A percentile compares a stretch with the other conserved stretches of the same genome.
phyloP scores from a whole-genome alignment of 2,797 vertebrate genomes.

The Microhierax caerulescens region DNA sequence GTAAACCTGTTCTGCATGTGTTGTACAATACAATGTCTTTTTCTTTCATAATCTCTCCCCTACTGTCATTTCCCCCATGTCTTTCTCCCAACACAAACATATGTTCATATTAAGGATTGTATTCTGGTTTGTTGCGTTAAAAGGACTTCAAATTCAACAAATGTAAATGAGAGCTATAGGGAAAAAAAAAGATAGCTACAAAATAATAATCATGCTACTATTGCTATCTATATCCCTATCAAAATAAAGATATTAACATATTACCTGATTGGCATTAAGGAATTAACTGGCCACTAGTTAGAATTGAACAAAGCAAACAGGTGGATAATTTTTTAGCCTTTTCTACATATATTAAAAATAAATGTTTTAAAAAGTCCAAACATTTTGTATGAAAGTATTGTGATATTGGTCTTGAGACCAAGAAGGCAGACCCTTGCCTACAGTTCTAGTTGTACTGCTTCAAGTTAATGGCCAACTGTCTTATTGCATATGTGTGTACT shows the following conservation, averaged over 20 bases:
- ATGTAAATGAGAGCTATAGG: background rate
- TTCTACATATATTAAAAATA: background rate
- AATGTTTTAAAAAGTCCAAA: background rate
- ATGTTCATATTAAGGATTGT: background rate
- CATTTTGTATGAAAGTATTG: background rate
- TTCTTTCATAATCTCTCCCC: background rate
- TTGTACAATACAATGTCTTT: background rate
- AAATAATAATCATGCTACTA: background rate
- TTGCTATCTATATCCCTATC: background rate
- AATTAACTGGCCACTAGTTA: background rate
- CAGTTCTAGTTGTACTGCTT: background rate
- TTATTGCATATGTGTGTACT: accelerated
- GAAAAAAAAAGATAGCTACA: too few relatives aligned
- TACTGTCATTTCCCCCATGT: background rate
- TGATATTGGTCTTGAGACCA: background rate
- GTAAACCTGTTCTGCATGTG: background rate
- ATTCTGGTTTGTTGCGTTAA: background rate
- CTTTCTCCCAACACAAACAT: background rate
- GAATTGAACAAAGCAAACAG: background rate
- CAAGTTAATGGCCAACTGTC: background rate
- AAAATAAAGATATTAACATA: background rate
- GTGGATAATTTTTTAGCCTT: background rate
- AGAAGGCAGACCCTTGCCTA: background rate
- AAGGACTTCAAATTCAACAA: background rate
- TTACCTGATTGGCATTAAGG: background rate